These are phyloP conservation scores for Uromys caudimaculatus DNA, from an alignment of 2,797 vertebrate species.

Conservation along the genomic window DNA sequence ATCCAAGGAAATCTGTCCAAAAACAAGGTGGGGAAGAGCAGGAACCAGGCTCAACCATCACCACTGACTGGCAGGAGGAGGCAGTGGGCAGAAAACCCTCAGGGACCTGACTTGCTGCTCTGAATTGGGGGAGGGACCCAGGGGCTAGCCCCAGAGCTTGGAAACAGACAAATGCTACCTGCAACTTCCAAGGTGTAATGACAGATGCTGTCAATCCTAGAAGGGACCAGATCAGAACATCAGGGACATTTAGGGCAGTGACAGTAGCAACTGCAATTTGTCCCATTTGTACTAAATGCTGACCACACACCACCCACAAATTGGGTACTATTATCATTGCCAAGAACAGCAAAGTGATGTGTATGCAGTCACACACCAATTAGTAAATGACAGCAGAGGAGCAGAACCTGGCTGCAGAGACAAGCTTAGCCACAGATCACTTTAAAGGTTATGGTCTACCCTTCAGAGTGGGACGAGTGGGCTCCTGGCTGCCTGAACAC, in stretches of 20 bases:
- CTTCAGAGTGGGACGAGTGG: neutral
- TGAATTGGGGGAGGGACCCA: neutral
- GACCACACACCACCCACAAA: neutral
- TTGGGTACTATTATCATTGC: neutral
- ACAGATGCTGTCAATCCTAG: conserved; percentile 38
- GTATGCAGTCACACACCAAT: neutral
- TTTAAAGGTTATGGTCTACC: neutral
- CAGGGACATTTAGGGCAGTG: neutral
- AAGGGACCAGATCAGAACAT: neutral
- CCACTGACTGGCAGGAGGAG: neutral
- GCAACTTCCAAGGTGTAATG: neutral
- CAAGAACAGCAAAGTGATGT: neutral
- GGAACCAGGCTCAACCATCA: conserved; percentile 43
- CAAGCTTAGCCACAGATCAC: neutral
- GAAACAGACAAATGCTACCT: neutral
- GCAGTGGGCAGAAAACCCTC: neutral
- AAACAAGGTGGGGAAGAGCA: conserved; percentile 68
- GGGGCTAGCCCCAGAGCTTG: neutral
- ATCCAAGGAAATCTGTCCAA: conserved; percentile 73
- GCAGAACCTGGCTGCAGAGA: neutral
- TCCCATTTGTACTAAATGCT: neutral
- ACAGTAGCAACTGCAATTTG: neutral
- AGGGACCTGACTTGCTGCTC: neutral
- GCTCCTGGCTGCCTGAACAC: neutral
- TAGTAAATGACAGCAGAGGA: neutral